Evolutionary conservation across 2,888 invertebrate genomes (phyloP), one percentile per base, ranked within the genome.

Genomic region (Patella caerulea): DNA sequence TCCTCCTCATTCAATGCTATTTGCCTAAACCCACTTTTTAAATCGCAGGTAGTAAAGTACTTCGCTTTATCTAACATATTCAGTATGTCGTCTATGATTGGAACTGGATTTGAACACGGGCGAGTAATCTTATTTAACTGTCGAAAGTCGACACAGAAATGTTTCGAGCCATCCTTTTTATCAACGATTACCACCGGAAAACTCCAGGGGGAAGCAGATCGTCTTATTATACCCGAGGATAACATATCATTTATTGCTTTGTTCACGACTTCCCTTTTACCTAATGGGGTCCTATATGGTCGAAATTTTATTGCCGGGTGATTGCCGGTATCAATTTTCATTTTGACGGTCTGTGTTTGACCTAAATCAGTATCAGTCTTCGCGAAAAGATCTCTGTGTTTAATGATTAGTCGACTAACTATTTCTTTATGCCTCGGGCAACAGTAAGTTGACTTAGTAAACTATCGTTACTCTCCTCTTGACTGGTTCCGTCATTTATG

Each of bases 231-330:
- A 2, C 75, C 69, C 2, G 79, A 79, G 1, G 72, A 73, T 1
- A 81, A 11, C 83, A 83, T 81, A 14, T 81, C 81, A 19, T 79
- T 75, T n/a, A 83, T 73, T 3, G 83, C 81, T 14, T 78, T 79
- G 19, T 81, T 76, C 15, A 83, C 74, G 24, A 77, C 72, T 52
- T 73, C 12, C 54, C 81, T 65, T 72, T 80, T 72, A 56, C 79
- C 74, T 7, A 81, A 52, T 0, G 82, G 82, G 7, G 79, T 76
- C 29, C 80, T 59, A 55, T 81, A 81, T 12, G 82, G 80, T 72
- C 55, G 65, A 5, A 75, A 9, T 55, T 80, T 80, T 15, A 83
- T 78, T 1, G 83, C 81, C 14, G 59, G 52, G 29, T 77, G 75
- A 56, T 79, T 53, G 29, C 65, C 74, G 9, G 59, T 74, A 59